These are phyloP conservation scores for Lordiphosa clarofinis DNA, from an alignment of 1,140 invertebrate genomes.

Conservation along the genomic window DNA sequence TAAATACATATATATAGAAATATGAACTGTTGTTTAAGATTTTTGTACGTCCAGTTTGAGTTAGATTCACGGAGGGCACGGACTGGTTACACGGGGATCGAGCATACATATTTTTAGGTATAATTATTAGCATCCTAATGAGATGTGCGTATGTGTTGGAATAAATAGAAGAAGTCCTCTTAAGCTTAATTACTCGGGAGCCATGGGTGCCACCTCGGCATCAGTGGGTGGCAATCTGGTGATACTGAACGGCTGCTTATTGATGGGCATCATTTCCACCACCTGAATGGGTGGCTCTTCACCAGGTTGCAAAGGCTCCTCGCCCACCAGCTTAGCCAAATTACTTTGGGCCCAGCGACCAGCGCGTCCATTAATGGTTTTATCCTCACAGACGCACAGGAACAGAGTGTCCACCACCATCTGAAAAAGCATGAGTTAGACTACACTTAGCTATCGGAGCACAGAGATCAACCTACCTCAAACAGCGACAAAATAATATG, in stretches of 20 bases:
- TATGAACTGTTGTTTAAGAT: slow-evolving; percentile 45
- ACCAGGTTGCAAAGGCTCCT: slow-evolving; percentile 76
- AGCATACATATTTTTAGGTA: slow-evolving; percentile 30
- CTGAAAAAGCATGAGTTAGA: slow-evolving; percentile 81
- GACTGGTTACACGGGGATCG: slow-evolving; percentile 4
- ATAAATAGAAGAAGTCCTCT: slow-evolving; percentile 18
- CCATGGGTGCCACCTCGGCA: slow-evolving; percentile 59
- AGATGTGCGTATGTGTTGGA: slow-evolving; percentile 46
- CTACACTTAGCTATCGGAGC: background rate
- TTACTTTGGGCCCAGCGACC: slow-evolving; percentile 85
- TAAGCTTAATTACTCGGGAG: slow-evolving; percentile 35
- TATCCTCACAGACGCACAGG: slow-evolving; percentile 95
- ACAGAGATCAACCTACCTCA: slow-evolving; percentile 85
- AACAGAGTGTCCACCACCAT: slow-evolving; percentile 97
- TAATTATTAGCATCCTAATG: slow-evolving; percentile 25
- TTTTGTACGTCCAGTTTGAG: slow-evolving; percentile 43
- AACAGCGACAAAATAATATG: slow-evolving; percentile 96
- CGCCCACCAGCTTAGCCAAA: slow-evolving; percentile 82
- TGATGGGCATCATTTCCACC: slow-evolving; percentile 78
- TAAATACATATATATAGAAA: slow-evolving; percentile 54
- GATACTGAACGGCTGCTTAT: slow-evolving; percentile 77
- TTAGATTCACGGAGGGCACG: background rate
- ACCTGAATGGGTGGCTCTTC: slow-evolving; percentile 75
- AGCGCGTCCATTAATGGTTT: slow-evolving; percentile 83
- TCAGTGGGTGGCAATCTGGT: slow-evolving; percentile 52